phyloP scores from a whole-genome alignment of 2,797 vertebrate genomes.

The Gobionotothen gibberifrons region DNA sequence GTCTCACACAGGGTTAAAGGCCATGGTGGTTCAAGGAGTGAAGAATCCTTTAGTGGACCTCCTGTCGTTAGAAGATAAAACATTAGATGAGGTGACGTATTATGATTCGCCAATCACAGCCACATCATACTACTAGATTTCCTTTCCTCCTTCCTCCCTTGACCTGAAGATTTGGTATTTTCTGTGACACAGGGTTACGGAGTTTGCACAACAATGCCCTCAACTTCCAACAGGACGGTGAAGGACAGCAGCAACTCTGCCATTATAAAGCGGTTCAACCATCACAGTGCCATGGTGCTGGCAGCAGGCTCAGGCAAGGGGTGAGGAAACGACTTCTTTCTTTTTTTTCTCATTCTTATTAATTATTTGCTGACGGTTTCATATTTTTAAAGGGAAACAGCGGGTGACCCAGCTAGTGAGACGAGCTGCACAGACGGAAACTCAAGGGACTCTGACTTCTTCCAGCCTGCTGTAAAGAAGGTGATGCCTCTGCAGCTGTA shows the following conservation, averaged over 20 bases:
- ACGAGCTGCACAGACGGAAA: slow-evolving; percentile 93
- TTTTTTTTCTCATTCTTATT: neutral
- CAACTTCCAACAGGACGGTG: slow-evolving; percentile 90
- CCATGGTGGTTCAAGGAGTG: slow-evolving; percentile 96
- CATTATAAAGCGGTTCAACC: slow-evolving; percentile 98
- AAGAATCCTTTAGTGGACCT: slow-evolving; percentile 97
- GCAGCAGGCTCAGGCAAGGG: slow-evolving; percentile 94
- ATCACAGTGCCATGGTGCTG: slow-evolving; percentile 99
- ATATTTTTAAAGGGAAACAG: slow-evolving; percentile 86
- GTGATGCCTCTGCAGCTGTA: slow-evolving; percentile 67
- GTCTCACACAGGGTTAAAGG: slow-evolving; percentile 89
- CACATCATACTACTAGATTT: neutral
- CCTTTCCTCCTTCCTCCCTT: neutral
- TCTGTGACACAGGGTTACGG: slow-evolving; percentile 90
- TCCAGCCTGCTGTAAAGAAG: slow-evolving; percentile 96
- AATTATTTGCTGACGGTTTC: slow-evolving; percentile 16
- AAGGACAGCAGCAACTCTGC: slow-evolving; percentile 97
- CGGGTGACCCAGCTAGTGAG: slow-evolving; percentile 92
- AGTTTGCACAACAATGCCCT: slow-evolving; percentile 81
- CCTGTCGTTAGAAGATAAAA: slow-evolving; percentile 93
- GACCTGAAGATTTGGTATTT: slow-evolving; percentile 2
- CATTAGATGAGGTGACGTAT: slow-evolving; percentile 92
- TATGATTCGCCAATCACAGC: neutral
- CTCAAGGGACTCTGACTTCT: slow-evolving; percentile 94
- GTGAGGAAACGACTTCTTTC: slow-evolving; percentile 77